Evolutionary conservation across 1,140 invertebrate species (phyloP).

Genomic region (Musca vetustissima): DNA sequence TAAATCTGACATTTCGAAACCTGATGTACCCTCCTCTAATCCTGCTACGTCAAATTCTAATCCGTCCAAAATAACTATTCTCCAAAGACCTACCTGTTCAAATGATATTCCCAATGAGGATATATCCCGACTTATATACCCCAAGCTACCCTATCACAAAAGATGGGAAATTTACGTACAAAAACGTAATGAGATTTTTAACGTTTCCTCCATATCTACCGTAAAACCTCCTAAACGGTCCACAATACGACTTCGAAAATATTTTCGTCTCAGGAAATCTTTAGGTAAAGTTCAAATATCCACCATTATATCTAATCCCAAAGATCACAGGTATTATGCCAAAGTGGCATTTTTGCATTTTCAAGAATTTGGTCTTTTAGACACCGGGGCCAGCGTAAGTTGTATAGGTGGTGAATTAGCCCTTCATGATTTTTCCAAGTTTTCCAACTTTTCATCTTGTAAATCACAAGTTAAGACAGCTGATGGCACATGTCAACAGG

Average conservation of each 20-base stretch:
- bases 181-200: too few species aligned
- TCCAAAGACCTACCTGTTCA: too few species aligned
- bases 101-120: too few species aligned
- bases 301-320: not conserved
- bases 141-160: not conserved
- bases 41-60: too few species aligned
- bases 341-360: conserved; percentile 4
- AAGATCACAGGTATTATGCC: not conserved
- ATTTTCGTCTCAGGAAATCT: not conserved
- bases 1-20: too few species aligned
- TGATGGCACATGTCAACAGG: not conserved
- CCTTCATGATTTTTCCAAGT: not conserved
- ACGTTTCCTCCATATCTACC: too few species aligned
- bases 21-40: too few species aligned
- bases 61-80: too few species aligned
- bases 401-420: not conserved
- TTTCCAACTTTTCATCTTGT: not conserved
- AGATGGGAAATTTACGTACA: too few species aligned
- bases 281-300: not conserved
- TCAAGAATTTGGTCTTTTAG: not conserved
- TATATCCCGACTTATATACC: too few species aligned
- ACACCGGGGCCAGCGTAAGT: not conserved
- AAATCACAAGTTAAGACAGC: not conserved
- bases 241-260: not conserved
- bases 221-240: not conserved